phyloP scores from a whole-genome alignment of 2,888 invertebrate species.

The Dryadula phaetusa region DNA sequence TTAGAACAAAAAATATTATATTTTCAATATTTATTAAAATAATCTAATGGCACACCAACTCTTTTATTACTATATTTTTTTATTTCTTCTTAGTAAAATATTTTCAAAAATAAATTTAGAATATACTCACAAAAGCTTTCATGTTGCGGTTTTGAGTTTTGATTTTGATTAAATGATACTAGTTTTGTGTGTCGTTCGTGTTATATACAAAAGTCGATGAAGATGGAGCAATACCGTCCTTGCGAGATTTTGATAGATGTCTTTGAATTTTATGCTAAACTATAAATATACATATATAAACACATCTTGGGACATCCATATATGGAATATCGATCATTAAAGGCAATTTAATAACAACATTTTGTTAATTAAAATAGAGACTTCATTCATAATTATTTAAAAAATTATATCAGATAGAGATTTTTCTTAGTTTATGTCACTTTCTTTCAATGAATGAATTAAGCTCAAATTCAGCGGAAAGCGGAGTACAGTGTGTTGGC shows the following conservation, averaged over 20 bases:
- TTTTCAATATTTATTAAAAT: too few relatives aligned
- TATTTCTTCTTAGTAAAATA: not conserved
- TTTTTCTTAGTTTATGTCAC: too few relatives aligned
- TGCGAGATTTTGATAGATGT: slow-evolving; percentile 15
- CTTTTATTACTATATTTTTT: too few relatives aligned
- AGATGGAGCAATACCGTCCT: slow-evolving; percentile 32
- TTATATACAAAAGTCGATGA: slow-evolving; percentile 31
- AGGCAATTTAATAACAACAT: not conserved
- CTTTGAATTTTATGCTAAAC: slow-evolving; percentile 17
- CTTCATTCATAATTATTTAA: too few relatives aligned
- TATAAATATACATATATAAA: too few relatives aligned
- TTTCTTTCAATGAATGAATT: too few relatives aligned
- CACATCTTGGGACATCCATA: not conserved
- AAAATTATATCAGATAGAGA: too few relatives aligned
- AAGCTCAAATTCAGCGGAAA: too few relatives aligned
- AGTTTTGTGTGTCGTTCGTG: not conserved
- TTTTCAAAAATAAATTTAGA: not conserved
- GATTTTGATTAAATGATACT: slow-evolving; percentile 30
- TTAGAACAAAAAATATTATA: too few relatives aligned
- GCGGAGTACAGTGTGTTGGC: too few relatives aligned
- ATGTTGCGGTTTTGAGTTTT: slow-evolving; percentile 34
- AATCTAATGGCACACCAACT: too few relatives aligned
- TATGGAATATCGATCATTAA: not conserved
- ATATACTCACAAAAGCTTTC: slow-evolving; percentile 50
- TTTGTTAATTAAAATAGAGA: too few relatives aligned